Conservation (phyloP, 2,888 invertebrate species). For the Pseudeuparius sepicola region DNA sequence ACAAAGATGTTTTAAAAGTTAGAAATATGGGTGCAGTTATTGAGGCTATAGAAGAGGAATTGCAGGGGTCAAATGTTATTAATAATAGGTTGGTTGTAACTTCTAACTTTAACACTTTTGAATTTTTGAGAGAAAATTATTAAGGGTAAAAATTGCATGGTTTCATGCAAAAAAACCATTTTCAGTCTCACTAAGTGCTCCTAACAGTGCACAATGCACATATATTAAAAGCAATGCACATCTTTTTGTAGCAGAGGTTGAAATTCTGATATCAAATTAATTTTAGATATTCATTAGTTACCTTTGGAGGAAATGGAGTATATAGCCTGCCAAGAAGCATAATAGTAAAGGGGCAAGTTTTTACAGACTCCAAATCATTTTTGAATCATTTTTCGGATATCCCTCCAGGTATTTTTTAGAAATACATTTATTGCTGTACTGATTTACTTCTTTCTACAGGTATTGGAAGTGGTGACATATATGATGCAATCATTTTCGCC, state of each 20-base stretch:
- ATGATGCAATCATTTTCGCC: slow-evolving; percentile 65
- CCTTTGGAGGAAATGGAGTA: slow-evolving; percentile 72
- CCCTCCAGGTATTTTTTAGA: slow-evolving; percentile 45
- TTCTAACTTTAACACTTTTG: too few species aligned
- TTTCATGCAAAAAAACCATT: too few species aligned
- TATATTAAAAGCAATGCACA: too few species aligned
- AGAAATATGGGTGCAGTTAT: slow-evolving; percentile 39
- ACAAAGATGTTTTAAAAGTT: slow-evolving; percentile 52
- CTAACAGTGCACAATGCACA: too few species aligned
- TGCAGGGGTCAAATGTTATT: slow-evolving; percentile 48
- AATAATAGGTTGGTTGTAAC: slow-evolving; percentile 75
- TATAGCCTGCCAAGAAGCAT: slow-evolving; percentile 64
- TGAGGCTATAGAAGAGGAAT: slow-evolving; percentile 56
- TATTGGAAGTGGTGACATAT: slow-evolving; percentile 57
- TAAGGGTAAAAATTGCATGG: too few species aligned
- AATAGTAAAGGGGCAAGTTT: slow-evolving; percentile 58
- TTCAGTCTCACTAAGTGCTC: too few species aligned
- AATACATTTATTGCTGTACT: too few species aligned
- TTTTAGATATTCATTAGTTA: slow-evolving; percentile 66
- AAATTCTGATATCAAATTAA: too few species aligned
- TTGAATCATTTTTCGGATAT: slow-evolving; percentile 59
- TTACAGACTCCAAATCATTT: slow-evolving; percentile 54
- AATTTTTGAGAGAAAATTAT: too few species aligned
- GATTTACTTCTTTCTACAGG: slow-evolving; percentile 31
- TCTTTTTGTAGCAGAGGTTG: too few species aligned